Base-by-base conservation (phyloP, 2,888 invertebrate genomes). In the Drosophila kambysellisi region DNA sequence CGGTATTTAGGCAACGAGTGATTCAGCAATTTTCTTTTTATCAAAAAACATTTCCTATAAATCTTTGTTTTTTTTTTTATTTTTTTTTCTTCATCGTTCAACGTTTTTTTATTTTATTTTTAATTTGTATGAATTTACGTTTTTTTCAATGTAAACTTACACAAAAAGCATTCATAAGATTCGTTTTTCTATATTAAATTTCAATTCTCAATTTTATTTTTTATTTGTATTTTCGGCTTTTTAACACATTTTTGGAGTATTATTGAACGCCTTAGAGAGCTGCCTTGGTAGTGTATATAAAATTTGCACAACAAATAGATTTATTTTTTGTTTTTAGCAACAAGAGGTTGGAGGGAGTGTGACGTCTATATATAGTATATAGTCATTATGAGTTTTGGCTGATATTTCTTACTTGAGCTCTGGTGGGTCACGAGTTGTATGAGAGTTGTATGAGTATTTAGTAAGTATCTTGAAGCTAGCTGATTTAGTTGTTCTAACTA, bases 1-100 rank as follows among this genome's bases (percentile, higher is more conserved):
- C 91, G 91, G 91, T 91, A 91, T 91, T 91, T 91, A 91, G 91
- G 91, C 91, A 91, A 91, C 91, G 87, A 91, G 91, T 91, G 91
- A 91, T 91, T 91, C 91, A 91, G 91, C 91, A 91, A 91, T 89
- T 81, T 81, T 77, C 68, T 53, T 78, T 65, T 77, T 79, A 78
- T 79, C 78, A 86, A 84, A 82, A 88, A 83, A 86, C 88, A 88
- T 75, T 74, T 83, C 69, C 87, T 87, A 88, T 87, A 88, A 87
- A 87, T 86, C 77, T 85, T 83, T 70, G 0, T 51, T 4, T 32
- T 41, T 48, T 39, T 41, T 72, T 2, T 39, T 8, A 12, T 35
- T 41, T 51, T 35, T 25, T 41, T 68, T 51, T 70, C 67, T 68
- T 73, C 82, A 73, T 73, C 76, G 73, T 83, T 83, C 87, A 86